Base-by-base conservation (phyloP, 2,797 vertebrate genomes). In the Cirrhinus mrigala region DNA sequence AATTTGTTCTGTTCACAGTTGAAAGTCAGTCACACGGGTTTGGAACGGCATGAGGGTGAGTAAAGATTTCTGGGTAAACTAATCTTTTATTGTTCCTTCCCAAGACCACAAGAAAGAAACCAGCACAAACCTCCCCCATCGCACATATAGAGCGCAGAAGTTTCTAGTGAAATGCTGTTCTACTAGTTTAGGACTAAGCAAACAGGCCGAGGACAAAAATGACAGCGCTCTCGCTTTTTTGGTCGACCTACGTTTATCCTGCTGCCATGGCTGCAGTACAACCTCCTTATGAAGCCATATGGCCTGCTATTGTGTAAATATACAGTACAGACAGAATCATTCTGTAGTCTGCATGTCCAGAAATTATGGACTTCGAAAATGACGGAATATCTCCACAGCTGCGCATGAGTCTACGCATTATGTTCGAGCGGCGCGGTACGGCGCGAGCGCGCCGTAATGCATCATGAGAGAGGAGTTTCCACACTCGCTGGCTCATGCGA, bases 401-500 rank as follows among this genome's bases (percentile, higher is more conserved):
- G 91, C 91, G 93, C 94, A 92, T 89, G 37, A 78, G 82, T 81
- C 81, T 54, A 29, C 82, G 89, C 92, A 87, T 91, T 90, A 94
- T 91, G 91, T 93, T 92, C 91, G 92, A 88, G 93, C 93, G 93
- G 92, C 90, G 91, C 12, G 18, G 52, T 6, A 91, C 12, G 18
- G 52, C 18, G 79, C 46, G 90, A 94, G 92, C 90, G 93, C 93
- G 90, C 93, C 89, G 93, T 95, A 94, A 93, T 93, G 92, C 24
- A 85, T 95, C 92, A 94, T 96, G 94, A 96, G 94, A 92, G 94
- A 95, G 94, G 93, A 95, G 94, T 96, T 96, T 96, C 96, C 95
- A 97, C 95, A 95, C 94, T 94, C 86, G 46, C 87, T 86, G 86
- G 88, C 87, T 93, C 94, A 93, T 94, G 94, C 92, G 94, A 95